Percentiles rank a stretch among this genome's conserved stretches.
Evolutionary conservation across 2,797 vertebrate species (phyloP).

Genomic region (Danionella dracula): DNA sequence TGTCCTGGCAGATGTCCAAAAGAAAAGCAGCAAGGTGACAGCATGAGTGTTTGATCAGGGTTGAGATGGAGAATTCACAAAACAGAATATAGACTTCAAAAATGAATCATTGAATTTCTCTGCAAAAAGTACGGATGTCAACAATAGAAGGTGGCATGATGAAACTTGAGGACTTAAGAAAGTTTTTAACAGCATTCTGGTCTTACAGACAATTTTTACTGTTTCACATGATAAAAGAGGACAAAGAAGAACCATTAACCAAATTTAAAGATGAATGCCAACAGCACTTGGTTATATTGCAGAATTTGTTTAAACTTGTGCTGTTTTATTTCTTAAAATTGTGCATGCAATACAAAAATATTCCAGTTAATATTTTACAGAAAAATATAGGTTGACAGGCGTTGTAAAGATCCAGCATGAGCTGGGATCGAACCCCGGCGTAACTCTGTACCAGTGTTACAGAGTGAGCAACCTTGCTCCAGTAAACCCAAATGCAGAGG

Average conservation of each 20-base stretch:
- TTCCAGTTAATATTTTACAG: too few species aligned
- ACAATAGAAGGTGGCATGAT: background rate
- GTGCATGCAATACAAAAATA: background rate
- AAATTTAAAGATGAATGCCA: conserved; percentile 47
- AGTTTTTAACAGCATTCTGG: conserved; percentile 7
- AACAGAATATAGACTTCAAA: conserved; percentile 42
- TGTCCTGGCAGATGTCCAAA: conserved; percentile 30
- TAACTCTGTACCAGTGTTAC: too few species aligned
- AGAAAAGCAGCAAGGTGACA: conserved; percentile 32
- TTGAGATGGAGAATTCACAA: conserved; percentile 38
- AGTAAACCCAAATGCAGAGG: too few species aligned
- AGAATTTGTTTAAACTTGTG: background rate
- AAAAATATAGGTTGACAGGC: too few species aligned
- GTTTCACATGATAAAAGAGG: conserved; percentile 35
- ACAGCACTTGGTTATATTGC: background rate
- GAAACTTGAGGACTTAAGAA: background rate
- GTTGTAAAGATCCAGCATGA: too few species aligned
- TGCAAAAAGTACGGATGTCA: conserved; percentile 20
- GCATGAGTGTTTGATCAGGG: conserved; percentile 34
- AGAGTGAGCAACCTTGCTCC: too few species aligned
- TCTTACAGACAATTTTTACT: conserved; percentile 21
- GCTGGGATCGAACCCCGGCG: too few species aligned
- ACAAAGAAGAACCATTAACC: conserved; percentile 47
- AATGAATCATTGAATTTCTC: conserved; percentile 27
- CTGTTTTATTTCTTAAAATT: background rate